Evolutionary conservation across 2,113 vertebrate species (phyloP), one percentile per base, ranked within the genome.

Genomic region (Xenus cinereus): DNA sequence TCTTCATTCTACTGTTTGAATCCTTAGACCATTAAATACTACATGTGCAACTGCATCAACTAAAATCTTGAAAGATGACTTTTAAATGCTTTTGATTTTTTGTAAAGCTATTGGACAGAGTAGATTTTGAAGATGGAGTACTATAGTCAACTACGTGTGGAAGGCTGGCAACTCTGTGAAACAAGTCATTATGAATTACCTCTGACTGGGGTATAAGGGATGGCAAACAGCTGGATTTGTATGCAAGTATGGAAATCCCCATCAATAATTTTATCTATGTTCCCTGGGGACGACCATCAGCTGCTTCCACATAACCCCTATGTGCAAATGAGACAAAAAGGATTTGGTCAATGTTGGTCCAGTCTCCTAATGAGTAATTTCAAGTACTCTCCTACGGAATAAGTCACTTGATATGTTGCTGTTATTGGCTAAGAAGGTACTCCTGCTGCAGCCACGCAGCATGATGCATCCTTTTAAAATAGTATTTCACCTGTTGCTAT

Each of bases 381-480:
- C 51, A 89, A 89, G 35, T 1, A 18, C 27, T 86, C 51, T 60
- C 35, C 11, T 3, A 17, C 15, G 33, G 79, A 90, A 88, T 64
- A 74, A 75, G 78, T 64, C 83, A 96, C 37, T 71, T 1, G 60
- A 89, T 89, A 69, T 0, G 18, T 6, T 22, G 72, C 37, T 80
- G 87, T 15, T 69, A 67, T 28, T 74, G 79, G n/a, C 59, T 14
- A 41, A 39, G 77, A 60, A 37, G 39, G 68, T 4, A 68, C 7
- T 22, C 30, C 53, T 12, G 56, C 63, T 21, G 9, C 50, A 37
- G 46, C 80, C 48, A 2, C 1, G 45, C 48, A 22, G 81, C 59
- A 51, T 78, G 95, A 95, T 32, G 76, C 73, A 56, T 7, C 51
- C 68, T 68, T 89, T 92, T 41, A 94, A 92, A 94, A 95, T 57